Evolutionary conservation across 2,888 invertebrate genomes (phyloP).

Genomic region (Drosophila yooni): DNA sequence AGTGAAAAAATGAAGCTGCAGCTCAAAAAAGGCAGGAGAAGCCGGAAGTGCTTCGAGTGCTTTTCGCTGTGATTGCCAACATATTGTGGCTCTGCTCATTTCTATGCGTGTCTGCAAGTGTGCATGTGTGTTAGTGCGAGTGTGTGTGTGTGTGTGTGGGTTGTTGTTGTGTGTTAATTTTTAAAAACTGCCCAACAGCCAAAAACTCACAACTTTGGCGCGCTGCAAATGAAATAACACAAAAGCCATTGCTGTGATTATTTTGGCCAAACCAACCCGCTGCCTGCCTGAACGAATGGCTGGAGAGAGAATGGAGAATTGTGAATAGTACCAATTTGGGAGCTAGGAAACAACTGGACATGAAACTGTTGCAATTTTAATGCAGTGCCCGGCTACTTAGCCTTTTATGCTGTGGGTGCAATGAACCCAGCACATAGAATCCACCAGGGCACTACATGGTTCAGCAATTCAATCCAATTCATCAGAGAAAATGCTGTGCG

Average conservation of each 20-base stretch:
- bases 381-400: conserved; percentile 69
- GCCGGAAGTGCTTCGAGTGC: conserved; percentile 70
- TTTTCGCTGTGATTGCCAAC: conserved; percentile 66
- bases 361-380: conserved; percentile 73
- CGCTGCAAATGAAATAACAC: conserved; percentile 72
- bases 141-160: conserved; percentile 33
- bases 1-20: conserved; percentile 22
- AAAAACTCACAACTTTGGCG: conserved; percentile 60
- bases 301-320: not conserved
- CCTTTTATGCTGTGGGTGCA: conserved; percentile 47
- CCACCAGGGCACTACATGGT: not conserved
- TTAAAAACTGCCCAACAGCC: conserved; percentile 76
- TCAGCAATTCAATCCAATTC: conserved; percentile 9
- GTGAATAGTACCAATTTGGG: conserved; percentile 25
- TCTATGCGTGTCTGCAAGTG: conserved; percentile 26
- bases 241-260: conserved; percentile 76
- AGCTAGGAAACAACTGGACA: conserved; percentile 55
- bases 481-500: conserved; percentile 9
- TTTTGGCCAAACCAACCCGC: conserved; percentile 41
- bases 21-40: conserved; percentile 35
- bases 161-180: conserved; percentile 71
- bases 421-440: conserved; percentile 19
- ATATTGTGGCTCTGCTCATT: conserved; percentile 54
- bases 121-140: conserved; percentile 3
- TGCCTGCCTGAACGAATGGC: not conserved